These are phyloP conservation scores for Hydrotaea diabolus DNA, from an alignment of 2,888 invertebrate species.

Conservation along the genomic window DNA sequence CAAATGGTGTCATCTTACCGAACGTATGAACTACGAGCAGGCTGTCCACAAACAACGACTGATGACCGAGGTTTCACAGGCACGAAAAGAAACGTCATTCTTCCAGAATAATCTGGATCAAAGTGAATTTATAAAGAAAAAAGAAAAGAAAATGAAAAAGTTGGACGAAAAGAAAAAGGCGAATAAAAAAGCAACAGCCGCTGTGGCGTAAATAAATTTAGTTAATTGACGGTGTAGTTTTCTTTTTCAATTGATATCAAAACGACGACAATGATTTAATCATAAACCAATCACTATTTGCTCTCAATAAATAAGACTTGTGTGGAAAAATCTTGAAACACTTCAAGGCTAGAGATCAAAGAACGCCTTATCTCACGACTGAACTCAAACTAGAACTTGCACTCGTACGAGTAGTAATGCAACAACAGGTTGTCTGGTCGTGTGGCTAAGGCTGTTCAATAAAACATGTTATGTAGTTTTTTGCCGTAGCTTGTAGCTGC, in stretches of 20 bases:
- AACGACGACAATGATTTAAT: too few species aligned
- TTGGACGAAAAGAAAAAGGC: slow-evolving; percentile 51
- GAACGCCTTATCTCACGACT: background rate
- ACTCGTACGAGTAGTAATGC: background rate
- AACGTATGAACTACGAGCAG: slow-evolving; percentile 95
- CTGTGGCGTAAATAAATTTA: slow-evolving; percentile 7
- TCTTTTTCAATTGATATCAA: too few species aligned
- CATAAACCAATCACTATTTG: slow-evolving; percentile 43
- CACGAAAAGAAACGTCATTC: slow-evolving; percentile 93
- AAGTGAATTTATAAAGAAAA: slow-evolving; percentile 85
- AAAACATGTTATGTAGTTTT: background rate
- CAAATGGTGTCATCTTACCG: slow-evolving; percentile 97
- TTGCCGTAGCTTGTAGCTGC: background rate
- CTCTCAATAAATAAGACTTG: slow-evolving; percentile 27
- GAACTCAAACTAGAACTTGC: slow-evolving; percentile 32
- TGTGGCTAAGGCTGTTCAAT: background rate
- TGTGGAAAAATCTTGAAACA: background rate
- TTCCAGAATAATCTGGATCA: slow-evolving; percentile 91
- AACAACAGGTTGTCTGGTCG: background rate
- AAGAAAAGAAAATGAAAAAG: slow-evolving; percentile 74
- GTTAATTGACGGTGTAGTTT: background rate
- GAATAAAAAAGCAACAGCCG: slow-evolving; percentile 36
- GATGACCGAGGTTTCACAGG: slow-evolving; percentile 93
- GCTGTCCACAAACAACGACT: slow-evolving; percentile 93
- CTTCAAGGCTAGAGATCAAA: slow-evolving; percentile 4